phyloP scores from a whole-genome alignment of 2,113 vertebrate genomes.

The Cyanocitta stelleri region DNA sequence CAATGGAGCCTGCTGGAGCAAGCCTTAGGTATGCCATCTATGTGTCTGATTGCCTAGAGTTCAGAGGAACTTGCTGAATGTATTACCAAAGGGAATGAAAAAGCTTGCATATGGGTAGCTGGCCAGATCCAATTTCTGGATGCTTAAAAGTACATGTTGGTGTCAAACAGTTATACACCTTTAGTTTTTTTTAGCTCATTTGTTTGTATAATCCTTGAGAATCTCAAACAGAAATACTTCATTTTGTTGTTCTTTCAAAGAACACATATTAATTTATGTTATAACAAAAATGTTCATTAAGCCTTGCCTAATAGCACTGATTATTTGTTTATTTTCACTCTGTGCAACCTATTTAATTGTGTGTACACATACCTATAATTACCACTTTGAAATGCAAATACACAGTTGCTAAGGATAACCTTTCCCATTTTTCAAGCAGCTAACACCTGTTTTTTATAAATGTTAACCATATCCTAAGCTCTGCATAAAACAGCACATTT shows the following conservation, averaged over 20 bases:
- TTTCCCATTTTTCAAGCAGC: conserved; percentile 25
- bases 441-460: conserved; percentile 20
- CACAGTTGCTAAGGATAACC: conserved; percentile 47
- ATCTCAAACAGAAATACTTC: not conserved
- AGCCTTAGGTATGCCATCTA: conserved; percentile 65
- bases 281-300: conserved; percentile 45
- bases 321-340: conserved; percentile 65
- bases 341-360: conserved; percentile 33
- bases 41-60: conserved; percentile 58
- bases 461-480: not conserved
- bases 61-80: conserved; percentile 57
- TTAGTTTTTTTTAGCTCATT: not conserved
- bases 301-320: conserved; percentile 30
- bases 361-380: conserved; percentile 50
- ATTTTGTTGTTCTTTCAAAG: conserved; percentile 34
- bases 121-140: conserved; percentile 13
- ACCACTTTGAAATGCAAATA: conserved; percentile 63
- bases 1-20: conserved; percentile 67
- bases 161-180: not conserved
- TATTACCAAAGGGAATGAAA: conserved; percentile 52
- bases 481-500: not conserved
- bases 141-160: not conserved
- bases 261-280: conserved; percentile 21
- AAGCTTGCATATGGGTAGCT: conserved; percentile 9
- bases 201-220: not conserved